Evolutionary conservation across 2,113 vertebrate species (phyloP).

Genomic region (Tretioscincus oriximinensis): DNA sequence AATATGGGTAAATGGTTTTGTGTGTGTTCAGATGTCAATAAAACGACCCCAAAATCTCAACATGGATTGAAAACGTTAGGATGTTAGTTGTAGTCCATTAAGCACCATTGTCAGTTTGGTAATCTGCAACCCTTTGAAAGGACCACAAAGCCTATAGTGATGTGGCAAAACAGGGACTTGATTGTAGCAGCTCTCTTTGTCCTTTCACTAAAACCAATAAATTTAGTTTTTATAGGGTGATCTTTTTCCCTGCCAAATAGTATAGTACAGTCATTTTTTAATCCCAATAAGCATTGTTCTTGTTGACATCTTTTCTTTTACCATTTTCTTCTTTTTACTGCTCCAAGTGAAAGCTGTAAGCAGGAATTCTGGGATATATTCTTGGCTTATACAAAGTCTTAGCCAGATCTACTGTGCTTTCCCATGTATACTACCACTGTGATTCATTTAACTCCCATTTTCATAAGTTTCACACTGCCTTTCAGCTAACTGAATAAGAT

Average conservation of each 20-base stretch:
- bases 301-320: not conserved
- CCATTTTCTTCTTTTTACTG: not conserved
- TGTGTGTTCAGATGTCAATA: not conserved
- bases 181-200: not conserved
- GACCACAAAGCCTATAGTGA: slow-evolving; percentile 35
- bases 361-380: not conserved
- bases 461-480: not conserved
- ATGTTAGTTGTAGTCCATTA: slow-evolving; percentile 16
- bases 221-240: not conserved
- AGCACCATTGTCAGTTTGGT: slow-evolving; percentile 36
- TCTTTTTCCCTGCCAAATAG: no score
- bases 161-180: not conserved
- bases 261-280: not conserved
- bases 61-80: not conserved
- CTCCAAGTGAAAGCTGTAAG: no score
- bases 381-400: not conserved
- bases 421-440: not conserved
- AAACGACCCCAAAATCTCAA: not conserved
- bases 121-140: slow-evolving; percentile 22
- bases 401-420: not conserved
- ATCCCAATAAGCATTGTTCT: not conserved
- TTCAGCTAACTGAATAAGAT: no score
- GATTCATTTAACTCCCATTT: not conserved
- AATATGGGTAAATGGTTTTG: not conserved
- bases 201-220: not conserved